A percentile compares a stretch with the other conserved stretches of the same genome.
Conservation (phyloP, 30 jellyfish, hydroid and myxozoan species). For the Pseudorhiza aurosa region DNA sequence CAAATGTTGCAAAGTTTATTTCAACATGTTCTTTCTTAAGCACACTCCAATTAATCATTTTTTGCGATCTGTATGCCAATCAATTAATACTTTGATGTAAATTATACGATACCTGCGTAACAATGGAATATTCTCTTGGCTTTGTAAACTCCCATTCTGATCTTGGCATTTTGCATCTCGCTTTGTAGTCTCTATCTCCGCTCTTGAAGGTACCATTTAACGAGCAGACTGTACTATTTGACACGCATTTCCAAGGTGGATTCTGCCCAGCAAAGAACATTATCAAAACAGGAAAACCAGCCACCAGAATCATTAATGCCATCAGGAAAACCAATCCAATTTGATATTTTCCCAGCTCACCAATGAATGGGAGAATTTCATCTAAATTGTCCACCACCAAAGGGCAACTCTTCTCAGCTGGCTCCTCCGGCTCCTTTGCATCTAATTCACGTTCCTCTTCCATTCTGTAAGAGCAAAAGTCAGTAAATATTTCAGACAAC, state of each 20-base stretch:
- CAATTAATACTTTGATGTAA: no score
- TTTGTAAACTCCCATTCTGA: slow-evolving; percentile 71
- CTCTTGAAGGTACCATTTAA: slow-evolving; percentile 56
- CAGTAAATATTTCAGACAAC: no score
- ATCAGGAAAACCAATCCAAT: slow-evolving; percentile 52
- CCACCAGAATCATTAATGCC: slow-evolving; percentile 71
- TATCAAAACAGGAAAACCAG: slow-evolving; percentile 82
- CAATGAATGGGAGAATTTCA: slow-evolving; percentile 77
- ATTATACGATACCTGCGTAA: slow-evolving; percentile 74
- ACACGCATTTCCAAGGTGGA: slow-evolving; percentile 93
- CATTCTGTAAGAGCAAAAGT: neutral
- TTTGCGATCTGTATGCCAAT: neutral
- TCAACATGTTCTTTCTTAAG: no score
- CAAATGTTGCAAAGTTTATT: no score
- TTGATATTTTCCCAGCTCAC: slow-evolving; percentile 91
- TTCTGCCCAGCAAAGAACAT: slow-evolving; percentile 93
- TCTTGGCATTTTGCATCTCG: slow-evolving; percentile 71
- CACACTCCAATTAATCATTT: no score
- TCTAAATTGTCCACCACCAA: slow-evolving; percentile 49
- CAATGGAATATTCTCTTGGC: slow-evolving; percentile 78
- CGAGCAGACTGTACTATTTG: slow-evolving; percentile 82
- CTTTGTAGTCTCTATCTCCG: slow-evolving; percentile 6
- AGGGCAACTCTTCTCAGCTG: neutral
- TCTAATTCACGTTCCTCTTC: neutral
- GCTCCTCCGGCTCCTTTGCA: slow-evolving; percentile 1